phyloP scores from a whole-genome alignment of 2,113 vertebrate species.

The Pampusana beccarii region DNA sequence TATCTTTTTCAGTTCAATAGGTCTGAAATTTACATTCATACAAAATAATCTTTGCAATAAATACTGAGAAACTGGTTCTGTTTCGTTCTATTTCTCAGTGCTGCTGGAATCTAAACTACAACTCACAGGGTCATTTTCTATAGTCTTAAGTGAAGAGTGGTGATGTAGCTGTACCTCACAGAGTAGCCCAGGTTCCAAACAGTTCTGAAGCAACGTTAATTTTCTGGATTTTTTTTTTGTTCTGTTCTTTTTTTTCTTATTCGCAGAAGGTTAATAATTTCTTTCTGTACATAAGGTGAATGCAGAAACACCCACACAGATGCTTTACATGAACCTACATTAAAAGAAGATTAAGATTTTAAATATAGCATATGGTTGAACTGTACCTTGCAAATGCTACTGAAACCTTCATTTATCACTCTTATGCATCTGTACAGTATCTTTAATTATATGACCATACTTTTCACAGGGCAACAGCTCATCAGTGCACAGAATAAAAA shows the following conservation, averaged over 20 bases:
- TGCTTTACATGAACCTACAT: not conserved
- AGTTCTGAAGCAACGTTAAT: not conserved
- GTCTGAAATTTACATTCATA: not conserved
- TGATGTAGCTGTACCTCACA: not conserved
- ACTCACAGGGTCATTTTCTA: not conserved
- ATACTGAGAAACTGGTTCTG: not conserved
- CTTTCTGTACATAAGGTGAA: not conserved
- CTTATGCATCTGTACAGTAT: not conserved
- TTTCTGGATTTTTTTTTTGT: not conserved
- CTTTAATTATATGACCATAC: not conserved
- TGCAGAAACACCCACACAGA: not conserved
- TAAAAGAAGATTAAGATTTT: not conserved
- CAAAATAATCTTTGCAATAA: not conserved
- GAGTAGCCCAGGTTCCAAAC: not conserved
- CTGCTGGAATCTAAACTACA: not conserved
- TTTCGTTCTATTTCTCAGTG: not conserved
- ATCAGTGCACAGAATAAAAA: not conserved
- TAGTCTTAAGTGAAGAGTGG: not conserved
- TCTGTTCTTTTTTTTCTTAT: not conserved
- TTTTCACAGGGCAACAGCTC: not conserved
- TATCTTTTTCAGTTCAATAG: not conserved
- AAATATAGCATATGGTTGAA: not conserved
- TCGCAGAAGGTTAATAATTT: not conserved
- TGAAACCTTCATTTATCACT: not conserved
- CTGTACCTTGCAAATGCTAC: not conserved